These are phyloP conservation scores for Eleginops maclovinus DNA, from an alignment of 2,113 vertebrate species.

Conservation along the genomic window DNA sequence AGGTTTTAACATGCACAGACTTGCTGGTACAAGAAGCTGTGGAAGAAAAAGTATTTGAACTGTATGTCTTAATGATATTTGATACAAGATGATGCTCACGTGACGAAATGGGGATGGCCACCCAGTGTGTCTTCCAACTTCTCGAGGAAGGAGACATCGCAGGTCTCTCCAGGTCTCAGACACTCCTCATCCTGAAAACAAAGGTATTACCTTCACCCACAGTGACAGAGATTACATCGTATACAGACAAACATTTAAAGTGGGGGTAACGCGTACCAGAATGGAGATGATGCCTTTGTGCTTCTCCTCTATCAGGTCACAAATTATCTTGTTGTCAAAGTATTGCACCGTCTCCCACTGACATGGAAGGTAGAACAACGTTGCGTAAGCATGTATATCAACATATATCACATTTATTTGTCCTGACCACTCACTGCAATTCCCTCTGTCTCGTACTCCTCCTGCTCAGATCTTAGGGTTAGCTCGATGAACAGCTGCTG, in stretches of 20 bases:
- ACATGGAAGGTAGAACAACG: slow-evolving; percentile 9
- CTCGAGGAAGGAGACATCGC: slow-evolving; percentile 93
- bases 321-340: slow-evolving; percentile 99
- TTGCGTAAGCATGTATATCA: not conserved
- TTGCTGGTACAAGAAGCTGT: not conserved
- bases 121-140: slow-evolving; percentile 94
- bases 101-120: slow-evolving; percentile 94
- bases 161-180: slow-evolving; percentile 93
- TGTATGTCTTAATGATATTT: not conserved
- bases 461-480: slow-evolving; percentile 95
- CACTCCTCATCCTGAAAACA: slow-evolving; percentile 93
- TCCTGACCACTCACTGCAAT: slow-evolving; percentile 84
- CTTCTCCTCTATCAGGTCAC: slow-evolving; percentile 97
- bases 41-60: not conserved
- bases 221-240: not conserved
- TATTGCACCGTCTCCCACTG: slow-evolving; percentile 98
- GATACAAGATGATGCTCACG: slow-evolving; percentile 83
- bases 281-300: slow-evolving; percentile 98
- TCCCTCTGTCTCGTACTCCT: slow-evolving; percentile 95
- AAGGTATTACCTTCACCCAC: not conserved
- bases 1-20: not conserved
- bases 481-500: slow-evolving; percentile 98
- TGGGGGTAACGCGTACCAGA: slow-evolving; percentile 85
- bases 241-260: not conserved
- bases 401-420: not conserved